phyloP scores from a whole-genome alignment of 2,888 invertebrate genomes.

The Eupeodes latifasciatus region DNA sequence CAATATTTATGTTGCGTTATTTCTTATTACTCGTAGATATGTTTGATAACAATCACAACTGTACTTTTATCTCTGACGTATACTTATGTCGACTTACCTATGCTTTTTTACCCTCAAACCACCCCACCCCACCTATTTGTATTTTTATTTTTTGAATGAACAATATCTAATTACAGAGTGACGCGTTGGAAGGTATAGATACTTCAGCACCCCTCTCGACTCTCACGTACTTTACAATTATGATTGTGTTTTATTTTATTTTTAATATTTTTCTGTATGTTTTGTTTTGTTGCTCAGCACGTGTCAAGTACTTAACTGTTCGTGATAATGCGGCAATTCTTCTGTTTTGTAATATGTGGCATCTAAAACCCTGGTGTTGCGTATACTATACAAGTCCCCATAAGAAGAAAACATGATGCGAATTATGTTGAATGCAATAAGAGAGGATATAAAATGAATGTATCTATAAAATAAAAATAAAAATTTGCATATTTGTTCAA shows the following conservation, averaged over 20 bases:
- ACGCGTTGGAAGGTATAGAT: conserved; percentile 39
- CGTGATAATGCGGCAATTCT: conserved; percentile 55
- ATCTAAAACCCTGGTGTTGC: conserved; percentile 20
- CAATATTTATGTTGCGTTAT: not conserved
- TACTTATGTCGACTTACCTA: not conserved
- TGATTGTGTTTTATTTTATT: conserved; percentile 57
- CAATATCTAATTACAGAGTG: conserved; percentile 74
- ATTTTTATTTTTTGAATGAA: conserved; percentile 47
- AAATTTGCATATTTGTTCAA: conserved; percentile 74
- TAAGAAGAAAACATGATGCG: conserved; percentile 22
- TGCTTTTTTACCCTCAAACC: not conserved
- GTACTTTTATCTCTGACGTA: conserved; percentile 14
- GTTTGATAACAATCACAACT: conserved; percentile 37
- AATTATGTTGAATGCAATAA: conserved; percentile 30
- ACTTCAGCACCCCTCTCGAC: conserved; percentile 33
- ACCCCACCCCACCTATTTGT: conserved; percentile 41
- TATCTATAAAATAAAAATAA: conserved; percentile 23
- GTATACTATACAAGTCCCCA: not conserved
- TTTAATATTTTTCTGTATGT: conserved; percentile 31
- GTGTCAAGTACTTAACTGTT: conserved; percentile 70
- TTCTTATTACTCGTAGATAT: not conserved
- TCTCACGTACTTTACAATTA: conserved; percentile 20
- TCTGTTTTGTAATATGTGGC: conserved; percentile 68
- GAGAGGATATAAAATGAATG: not conserved
- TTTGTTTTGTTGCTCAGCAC: conserved; percentile 59